phyloP scores from a whole-genome alignment of 2,113 vertebrate genomes.

The Camelus dromedarius region DNA sequence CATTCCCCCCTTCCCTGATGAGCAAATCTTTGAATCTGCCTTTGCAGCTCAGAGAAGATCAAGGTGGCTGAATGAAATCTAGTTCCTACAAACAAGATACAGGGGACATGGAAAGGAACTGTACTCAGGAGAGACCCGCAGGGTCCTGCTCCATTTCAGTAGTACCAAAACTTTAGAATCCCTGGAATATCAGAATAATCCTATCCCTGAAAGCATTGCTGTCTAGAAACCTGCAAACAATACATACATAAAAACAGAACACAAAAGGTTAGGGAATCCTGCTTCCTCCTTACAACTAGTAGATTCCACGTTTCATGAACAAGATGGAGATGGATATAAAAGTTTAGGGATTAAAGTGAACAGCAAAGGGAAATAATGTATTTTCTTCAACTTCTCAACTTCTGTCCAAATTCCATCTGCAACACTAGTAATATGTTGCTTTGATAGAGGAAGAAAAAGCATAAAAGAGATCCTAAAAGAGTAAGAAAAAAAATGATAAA shows the following conservation, averaged over 20 bases:
- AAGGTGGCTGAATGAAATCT: no score
- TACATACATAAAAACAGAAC: background rate
- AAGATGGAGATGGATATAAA: background rate
- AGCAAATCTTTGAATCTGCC: no score
- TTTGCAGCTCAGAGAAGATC: no score
- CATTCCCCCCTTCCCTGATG: no score
- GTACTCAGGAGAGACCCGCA: no score
- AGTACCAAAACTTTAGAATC: background rate
- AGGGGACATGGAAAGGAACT: no score
- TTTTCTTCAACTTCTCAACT: conserved; percentile 13
- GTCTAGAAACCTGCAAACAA: background rate
- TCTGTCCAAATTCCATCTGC: background rate
- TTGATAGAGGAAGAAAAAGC: background rate
- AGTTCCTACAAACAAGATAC: no score
- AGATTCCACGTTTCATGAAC: background rate
- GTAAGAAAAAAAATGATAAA: background rate
- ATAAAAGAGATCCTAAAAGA: background rate
- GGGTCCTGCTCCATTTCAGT: no score
- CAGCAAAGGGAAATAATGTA: background rate
- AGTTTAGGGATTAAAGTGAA: background rate
- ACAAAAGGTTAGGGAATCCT: background rate
- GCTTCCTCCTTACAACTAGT: background rate
- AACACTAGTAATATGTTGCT: background rate
- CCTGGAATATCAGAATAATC: background rate
- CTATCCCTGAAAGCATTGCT: background rate